A percentile compares a stretch with the other conserved stretches of the same genome.
These are phyloP conservation scores for Chymomyza costata DNA, from an alignment of 1,140 invertebrate genomes.

Conservation along the genomic window DNA sequence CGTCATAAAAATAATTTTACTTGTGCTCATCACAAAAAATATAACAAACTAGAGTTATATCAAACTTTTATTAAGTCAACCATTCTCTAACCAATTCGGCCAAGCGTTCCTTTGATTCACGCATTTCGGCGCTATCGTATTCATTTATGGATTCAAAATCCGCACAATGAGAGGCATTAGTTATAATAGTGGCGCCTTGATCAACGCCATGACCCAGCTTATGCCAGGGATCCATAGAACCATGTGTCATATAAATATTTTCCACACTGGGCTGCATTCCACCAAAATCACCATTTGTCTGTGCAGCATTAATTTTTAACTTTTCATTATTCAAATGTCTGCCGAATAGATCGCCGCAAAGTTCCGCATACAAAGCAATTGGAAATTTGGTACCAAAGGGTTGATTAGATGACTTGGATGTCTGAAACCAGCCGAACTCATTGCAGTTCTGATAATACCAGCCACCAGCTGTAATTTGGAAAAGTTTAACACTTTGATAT, in stretches of 20 bases:
- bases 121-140: slow-evolving; percentile 78
- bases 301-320: slow-evolving; percentile 75
- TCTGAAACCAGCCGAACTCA: slow-evolving; percentile 88
- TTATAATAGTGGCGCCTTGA: slow-evolving; percentile 75
- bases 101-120: slow-evolving; percentile 77
- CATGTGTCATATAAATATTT: slow-evolving; percentile 79
- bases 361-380: slow-evolving; percentile 78
- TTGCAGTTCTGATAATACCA: slow-evolving; percentile 89
- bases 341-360: slow-evolving; percentile 81
- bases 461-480: slow-evolving; percentile 75
- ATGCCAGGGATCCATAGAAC: slow-evolving; percentile 80
- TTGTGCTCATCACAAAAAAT: too few relatives aligned
- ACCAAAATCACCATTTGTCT: slow-evolving; percentile 79
- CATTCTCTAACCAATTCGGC: slow-evolving; percentile 77
- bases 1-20: too few relatives aligned
- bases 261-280: slow-evolving; percentile 76
- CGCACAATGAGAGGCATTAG: slow-evolving; percentile 79
- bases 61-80: slow-evolving; percentile 65
- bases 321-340: slow-evolving; percentile 76
- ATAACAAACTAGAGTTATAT: too few relatives aligned
- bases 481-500: neutral
- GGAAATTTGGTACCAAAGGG: slow-evolving; percentile 80
- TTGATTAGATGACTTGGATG: slow-evolving; percentile 78
- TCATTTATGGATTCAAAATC: slow-evolving; percentile 79
- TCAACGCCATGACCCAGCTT: slow-evolving; percentile 77